Evolutionary conservation across 2,888 invertebrate genomes (phyloP).

Genomic region (Heteropelma amictum): DNA sequence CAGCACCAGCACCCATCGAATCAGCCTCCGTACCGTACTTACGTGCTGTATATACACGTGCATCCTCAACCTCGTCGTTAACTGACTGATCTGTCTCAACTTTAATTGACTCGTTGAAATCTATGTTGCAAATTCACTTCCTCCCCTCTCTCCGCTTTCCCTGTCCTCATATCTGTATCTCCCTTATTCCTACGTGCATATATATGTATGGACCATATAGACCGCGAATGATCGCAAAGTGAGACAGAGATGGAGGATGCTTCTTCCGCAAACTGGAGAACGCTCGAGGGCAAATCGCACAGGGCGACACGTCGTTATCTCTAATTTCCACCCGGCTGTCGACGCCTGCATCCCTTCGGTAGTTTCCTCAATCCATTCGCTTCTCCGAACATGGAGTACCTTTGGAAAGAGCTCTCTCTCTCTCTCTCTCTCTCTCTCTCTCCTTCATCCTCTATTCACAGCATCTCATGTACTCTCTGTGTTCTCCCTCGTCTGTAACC

Average conservation of each 20-base stretch:
- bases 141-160: slow-evolving; percentile 6
- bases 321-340: slow-evolving; percentile 65
- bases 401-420: slow-evolving; percentile 25
- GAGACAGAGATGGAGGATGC: slow-evolving; percentile 40
- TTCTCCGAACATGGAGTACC: slow-evolving; percentile 19
- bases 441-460: neutral
- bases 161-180: slow-evolving; percentile 8
- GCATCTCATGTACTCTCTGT: slow-evolving; percentile 8
- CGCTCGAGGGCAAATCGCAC: slow-evolving; percentile 58
- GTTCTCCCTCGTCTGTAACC: slow-evolving; percentile 29
- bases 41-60: neutral
- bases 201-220: slow-evolving; percentile 12
- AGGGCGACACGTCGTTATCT: slow-evolving; percentile 62
- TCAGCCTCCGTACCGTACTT: too few relatives aligned
- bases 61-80: slow-evolving; percentile 39
- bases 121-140: slow-evolving; percentile 51
- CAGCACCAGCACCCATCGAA: too few relatives aligned
- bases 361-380: slow-evolving; percentile 29
- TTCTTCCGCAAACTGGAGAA: slow-evolving; percentile 55
- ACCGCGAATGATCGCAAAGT: slow-evolving; percentile 32
- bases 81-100: slow-evolving; percentile 55
- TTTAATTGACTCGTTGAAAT: slow-evolving; percentile 61
- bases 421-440: neutral
- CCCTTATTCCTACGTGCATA: neutral
- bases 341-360: slow-evolving; percentile 53